phyloP scores from a whole-genome alignment of 2,113 vertebrate species.

The Corvus cornix region DNA sequence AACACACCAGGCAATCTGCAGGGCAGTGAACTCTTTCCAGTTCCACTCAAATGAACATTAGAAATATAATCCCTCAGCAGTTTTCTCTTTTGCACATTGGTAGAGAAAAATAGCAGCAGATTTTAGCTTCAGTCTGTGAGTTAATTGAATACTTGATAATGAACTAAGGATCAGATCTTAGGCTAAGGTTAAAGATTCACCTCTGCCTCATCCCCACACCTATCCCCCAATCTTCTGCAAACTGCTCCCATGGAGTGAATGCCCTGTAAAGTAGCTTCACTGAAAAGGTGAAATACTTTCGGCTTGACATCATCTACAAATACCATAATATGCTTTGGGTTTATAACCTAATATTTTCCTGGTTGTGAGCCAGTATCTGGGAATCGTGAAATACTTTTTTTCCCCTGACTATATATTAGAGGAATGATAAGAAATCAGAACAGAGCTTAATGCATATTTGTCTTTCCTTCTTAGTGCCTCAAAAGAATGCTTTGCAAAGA shows the following conservation, averaged over 20 bases:
- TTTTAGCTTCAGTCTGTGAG: not conserved
- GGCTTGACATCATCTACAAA: constrained; percentile 78
- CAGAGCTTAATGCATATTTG: constrained; percentile 23
- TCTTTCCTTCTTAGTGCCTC: constrained; percentile 45
- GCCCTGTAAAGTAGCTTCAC: constrained; percentile 68
- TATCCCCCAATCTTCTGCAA: not conserved
- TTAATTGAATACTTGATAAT: not conserved
- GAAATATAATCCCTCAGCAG: constrained; percentile 30
- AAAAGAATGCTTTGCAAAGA: constrained; percentile 40
- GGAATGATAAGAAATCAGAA: constrained; percentile 45
- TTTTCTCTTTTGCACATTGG: constrained; percentile 7
- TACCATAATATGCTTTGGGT: constrained; percentile 75
- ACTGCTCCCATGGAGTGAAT: constrained; percentile 25
- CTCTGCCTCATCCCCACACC: not conserved
- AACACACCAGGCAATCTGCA: not conserved
- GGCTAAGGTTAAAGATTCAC: constrained; percentile 18
- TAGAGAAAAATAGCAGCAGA: not conserved
- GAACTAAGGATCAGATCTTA: not conserved
- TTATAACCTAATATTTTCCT: constrained; percentile 76
- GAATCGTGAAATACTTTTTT: constrained; percentile 69
- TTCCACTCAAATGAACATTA: constrained; percentile 37
- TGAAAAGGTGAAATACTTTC: constrained; percentile 76
- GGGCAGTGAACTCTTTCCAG: constrained; percentile 21
- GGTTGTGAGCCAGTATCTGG: constrained; percentile 70
- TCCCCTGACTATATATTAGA: constrained; percentile 64